These are phyloP conservation scores for Bos javanicus DNA, from an alignment of 2,113 vertebrate species.

Conservation along the genomic window DNA sequence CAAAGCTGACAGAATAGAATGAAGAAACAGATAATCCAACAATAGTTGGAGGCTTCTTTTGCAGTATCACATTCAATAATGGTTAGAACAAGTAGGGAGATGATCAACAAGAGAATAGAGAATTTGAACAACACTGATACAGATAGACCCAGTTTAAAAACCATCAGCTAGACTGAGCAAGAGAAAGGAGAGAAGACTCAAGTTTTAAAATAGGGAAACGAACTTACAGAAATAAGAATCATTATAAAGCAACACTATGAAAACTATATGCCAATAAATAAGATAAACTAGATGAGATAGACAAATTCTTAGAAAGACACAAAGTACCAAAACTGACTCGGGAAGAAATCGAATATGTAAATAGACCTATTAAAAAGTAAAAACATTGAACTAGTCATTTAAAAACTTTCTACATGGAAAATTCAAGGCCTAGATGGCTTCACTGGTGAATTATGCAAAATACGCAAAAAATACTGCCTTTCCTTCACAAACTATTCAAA, in stretches of 20 bases:
- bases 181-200: neutral
- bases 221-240: neutral
- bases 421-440: neutral
- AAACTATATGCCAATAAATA: neutral
- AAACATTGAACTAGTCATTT: neutral
- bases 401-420: neutral
- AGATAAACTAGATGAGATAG: neutral
- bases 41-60: neutral
- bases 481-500: neutral
- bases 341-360: neutral
- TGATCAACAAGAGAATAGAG: neutral
- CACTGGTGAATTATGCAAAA: neutral
- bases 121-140: neutral
- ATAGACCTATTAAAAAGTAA: neutral
- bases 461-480: neutral
- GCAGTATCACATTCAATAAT: neutral
- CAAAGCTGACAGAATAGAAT: neutral
- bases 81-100: neutral
- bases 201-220: neutral
- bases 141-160: neutral
- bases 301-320: neutral
- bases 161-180: neutral
- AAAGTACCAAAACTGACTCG: neutral
- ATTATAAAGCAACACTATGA: neutral
- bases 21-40: neutral